Evolutionary conservation across 1,140 invertebrate genomes (phyloP), one percentile per base, ranked within the genome.

Genomic region (Monomorium pharaonis): DNA sequence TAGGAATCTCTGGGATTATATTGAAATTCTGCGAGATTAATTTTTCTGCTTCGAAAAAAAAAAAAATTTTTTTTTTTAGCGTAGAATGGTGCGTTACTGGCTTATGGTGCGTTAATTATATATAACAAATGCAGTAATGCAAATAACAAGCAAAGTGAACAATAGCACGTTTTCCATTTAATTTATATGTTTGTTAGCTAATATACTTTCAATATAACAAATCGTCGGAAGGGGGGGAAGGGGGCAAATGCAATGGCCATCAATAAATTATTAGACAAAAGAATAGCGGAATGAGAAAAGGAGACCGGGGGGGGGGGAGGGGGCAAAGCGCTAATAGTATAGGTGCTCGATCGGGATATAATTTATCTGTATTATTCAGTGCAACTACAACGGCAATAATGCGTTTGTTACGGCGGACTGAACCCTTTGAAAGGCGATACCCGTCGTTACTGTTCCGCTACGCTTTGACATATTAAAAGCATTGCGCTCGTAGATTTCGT

Each of bases 401-500:
- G 75, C 75, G 75, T 85, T 85, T 85, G 84, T 85, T 80, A 85
- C 84, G 84, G 74, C 37, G 62, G 74, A 67, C 47, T 85, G 75
- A 54, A 44, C 49, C 47, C 75, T 85, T 85, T 74, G 80, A 74
- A 85, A 84, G 54, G 33, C 51, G 67, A 72, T 58, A 14, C 70
- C 54, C 78, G 37, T 70, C 65, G 77, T 58, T 81, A 70, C 63
- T 27, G 78, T 81, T 33, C 67, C 78, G 51, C 51, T 54, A 44
- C 67, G 78, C 78, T 83, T 83, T 83, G 78, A 83, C 78, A 58
- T 83, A 83, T 83, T 83, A 83, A 83, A 83, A 83, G 78, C 67
- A 58, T 83, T 70, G 78, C 51, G 67, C 67, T 74, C 42, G 67
- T 74, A 72, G 78, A 83, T 83, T 83, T 83, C 67, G 78, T 83